Evolutionary conservation across 2,888 invertebrate species (phyloP), one percentile per base, ranked within the genome.

Genomic region (Clusia tigrina): DNA sequence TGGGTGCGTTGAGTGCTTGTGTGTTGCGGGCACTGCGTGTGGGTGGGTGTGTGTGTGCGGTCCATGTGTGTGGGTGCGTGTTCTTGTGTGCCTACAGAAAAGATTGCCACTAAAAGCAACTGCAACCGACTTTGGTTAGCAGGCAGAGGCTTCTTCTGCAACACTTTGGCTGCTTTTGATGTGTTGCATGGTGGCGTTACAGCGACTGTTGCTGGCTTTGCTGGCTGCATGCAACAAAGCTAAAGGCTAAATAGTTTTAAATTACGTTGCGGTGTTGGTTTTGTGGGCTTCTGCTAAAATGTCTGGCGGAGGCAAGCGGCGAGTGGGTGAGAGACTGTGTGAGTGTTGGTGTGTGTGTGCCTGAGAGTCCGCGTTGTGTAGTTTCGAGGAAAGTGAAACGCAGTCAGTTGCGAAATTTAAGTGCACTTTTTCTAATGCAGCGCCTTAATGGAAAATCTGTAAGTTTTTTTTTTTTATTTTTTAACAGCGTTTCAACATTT

Each of bases 211-310:
- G 9, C 15, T 5, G 3, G 48, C 48, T 20, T n/a, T n/a, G n/a
- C n/a, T n/a, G n/a, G 48, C 48, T 20, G 22, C 48, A 48, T 2
- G 22, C 15, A n/a, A 42, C 3, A 3, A 22, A 48, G 48, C 42
- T 42, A 42, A 42, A 48, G 48, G 18, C 48, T 48, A 48, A 48
- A 48, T 48, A 20, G 48, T 48, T 48, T 48, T 48, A 22, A 48
- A 48, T 48, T 18, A 20, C 48, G 48, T 20, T 48, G 48, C 48
- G 48, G 18, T 22, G 48, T 48, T 48, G 48, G 20, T 48, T 48
- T 48, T 42, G 42, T 15, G 42, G 42, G 15, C n/a, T 42, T n/a
- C 3, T 48, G 48, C 20, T 5, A 48, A 32, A 32, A 12, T 12
- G 6, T 6, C 32, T 32, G 32, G 6, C 12, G 32, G 6, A 6